Evolutionary conservation across 35 echinoderm and acorn worm species (phyloP), one percentile per base, ranked within the genome.

Genomic region (Ophioderma brevispina): DNA sequence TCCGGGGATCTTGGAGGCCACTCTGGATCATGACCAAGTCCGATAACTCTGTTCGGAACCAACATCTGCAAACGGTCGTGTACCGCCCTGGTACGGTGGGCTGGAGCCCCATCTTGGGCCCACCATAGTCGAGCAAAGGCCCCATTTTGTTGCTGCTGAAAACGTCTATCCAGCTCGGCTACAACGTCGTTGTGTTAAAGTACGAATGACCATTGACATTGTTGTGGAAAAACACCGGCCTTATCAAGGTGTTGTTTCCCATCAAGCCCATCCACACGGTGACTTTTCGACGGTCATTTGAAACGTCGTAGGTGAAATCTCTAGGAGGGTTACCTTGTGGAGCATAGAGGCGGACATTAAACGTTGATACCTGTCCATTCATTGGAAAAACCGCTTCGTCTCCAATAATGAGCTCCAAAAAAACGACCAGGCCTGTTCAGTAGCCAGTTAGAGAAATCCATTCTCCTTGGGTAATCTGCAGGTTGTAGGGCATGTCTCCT

Each of bases 71-170:
- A 33, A 5, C 70, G 13, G 19, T 78, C 39, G 23, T 15, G 17
- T 5, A 78, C 85, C 31, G 1, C 37, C 11, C n/a, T 40, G 30
- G 38, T 40, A 15, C 75, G 76, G 46, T 88, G 86, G 1, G 75
- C 70, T 33, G 75, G 86, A 1, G 86, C 86, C 13, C 86, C 86
- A 88, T 88, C 86, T 32, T 88, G 38, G 2, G 70, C 75, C 85
- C 85, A 87, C 85, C 86, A 78, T 25, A 88, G 36, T 40, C 38
- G 10, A 25, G 31, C 0, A 64, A 88, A 78, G 25, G 28, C 70
- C 6, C 86, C 86, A 78, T 78, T 75, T 18, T 32, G 55, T 39
- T 79, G 86, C 19, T 11, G 70, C 15, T 31, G 37, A 21, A 79
- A 42, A 25, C 31, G 86, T 15, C 4, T 15, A 2, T 87, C 2